Evolutionary conservation across 1,140 invertebrate genomes (phyloP).

Genomic region (Globodera rostochiensis): DNA sequence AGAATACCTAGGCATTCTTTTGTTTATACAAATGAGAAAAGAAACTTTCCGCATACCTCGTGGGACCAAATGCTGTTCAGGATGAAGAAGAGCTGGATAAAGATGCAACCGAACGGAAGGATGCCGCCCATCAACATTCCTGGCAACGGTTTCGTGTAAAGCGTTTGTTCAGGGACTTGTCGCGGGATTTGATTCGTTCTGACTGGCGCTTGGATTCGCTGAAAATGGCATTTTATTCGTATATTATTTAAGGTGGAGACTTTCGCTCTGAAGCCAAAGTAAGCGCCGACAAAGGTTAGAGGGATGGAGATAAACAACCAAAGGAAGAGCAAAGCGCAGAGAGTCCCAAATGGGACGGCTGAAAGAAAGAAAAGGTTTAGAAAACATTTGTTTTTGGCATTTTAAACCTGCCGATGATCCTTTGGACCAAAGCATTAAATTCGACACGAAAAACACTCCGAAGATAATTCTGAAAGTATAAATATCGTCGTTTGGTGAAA

Average conservation of each 20-base stretch:
- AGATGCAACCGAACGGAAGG: constrained; percentile 97
- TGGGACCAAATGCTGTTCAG: constrained; percentile 92
- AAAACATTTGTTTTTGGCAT: background rate
- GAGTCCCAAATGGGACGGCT: constrained; percentile 92
- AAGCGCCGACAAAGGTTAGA: constrained; percentile 93
- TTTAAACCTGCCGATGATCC: constrained; percentile 78
- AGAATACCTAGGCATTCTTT: constrained; percentile 78
- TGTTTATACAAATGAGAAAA: background rate
- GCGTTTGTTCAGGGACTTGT: constrained; percentile 93
- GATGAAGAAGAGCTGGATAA: constrained; percentile 98
- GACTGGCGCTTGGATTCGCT: constrained; percentile 85
- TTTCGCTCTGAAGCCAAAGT: constrained; percentile 94
- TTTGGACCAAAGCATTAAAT: constrained; percentile 90
- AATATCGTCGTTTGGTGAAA: constrained; percentile 12
- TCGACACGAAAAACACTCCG: constrained; percentile 90
- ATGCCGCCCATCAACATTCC: constrained; percentile 95
- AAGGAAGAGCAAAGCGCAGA: constrained; percentile 89
- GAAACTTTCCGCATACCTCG: constrained; percentile 1
- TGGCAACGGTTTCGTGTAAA: constrained; percentile 87
- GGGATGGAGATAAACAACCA: constrained; percentile 99
- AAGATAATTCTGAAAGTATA: constrained; percentile 79
- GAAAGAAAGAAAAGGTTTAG: background rate
- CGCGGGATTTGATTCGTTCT: constrained; percentile 97
- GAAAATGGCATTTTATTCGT: constrained; percentile 12
- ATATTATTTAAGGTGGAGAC: constrained; percentile 60